Evolutionary conservation across 1,140 invertebrate species (phyloP).

Genomic region (Drosophila neocordata): DNA sequence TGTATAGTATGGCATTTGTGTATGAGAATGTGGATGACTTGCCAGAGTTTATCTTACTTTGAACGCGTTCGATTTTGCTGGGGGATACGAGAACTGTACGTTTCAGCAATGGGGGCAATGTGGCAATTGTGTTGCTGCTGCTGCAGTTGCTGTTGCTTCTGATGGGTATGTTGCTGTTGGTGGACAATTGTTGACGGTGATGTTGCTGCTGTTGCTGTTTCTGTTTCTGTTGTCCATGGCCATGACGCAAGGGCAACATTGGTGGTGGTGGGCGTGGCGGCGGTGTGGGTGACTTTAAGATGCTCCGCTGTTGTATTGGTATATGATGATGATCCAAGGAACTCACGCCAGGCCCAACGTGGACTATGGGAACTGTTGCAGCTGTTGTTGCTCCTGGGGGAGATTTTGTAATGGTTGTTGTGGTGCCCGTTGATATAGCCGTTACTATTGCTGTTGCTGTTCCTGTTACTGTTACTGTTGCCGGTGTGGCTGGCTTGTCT

Average conservation of each 20-base stretch:
- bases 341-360: constrained; percentile 46
- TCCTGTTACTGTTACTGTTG: constrained; percentile 20
- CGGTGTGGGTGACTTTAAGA: constrained; percentile 62
- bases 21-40: constrained; percentile 43
- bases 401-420: constrained; percentile 3
- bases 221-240: constrained; percentile 40
- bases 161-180: constrained; percentile 20
- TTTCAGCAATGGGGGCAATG: constrained; percentile 45
- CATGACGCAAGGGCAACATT: constrained; percentile 48
- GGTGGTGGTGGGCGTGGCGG: constrained; percentile 63
- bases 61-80: constrained; percentile 60
- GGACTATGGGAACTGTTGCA: constrained; percentile 44
- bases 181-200: not conserved
- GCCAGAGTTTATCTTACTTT: constrained; percentile 69
- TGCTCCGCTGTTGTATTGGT: constrained; percentile 40
- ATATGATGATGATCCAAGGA: constrained; percentile 24
- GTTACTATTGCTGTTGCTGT: constrained; percentile 7
- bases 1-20: not conserved
- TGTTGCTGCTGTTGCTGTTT: constrained; percentile 19
- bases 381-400: constrained; percentile 14
- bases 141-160: constrained; percentile 13
- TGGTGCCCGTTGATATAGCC: constrained; percentile 14
- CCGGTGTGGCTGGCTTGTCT: constrained; percentile 41
- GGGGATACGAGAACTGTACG: constrained; percentile 49
- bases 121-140: not conserved